phyloP scores from a whole-genome alignment of 64 coral and sea anemone species.

The Actinia equina region DNA sequence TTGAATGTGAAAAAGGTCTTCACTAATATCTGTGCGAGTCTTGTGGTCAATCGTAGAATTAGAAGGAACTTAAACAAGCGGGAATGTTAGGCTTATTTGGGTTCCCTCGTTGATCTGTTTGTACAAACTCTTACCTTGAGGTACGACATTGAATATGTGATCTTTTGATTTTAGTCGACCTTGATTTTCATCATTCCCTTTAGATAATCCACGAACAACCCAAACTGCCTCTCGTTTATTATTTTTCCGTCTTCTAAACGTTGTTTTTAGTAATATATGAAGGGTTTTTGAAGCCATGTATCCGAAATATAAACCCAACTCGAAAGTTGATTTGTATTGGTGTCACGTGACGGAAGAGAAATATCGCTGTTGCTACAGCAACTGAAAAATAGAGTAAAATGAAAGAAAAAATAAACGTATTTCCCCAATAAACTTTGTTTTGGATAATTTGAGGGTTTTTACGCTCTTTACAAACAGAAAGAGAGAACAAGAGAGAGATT shows the following conservation, averaged over 20 bases:
- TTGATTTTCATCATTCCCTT: background rate
- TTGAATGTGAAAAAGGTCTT: background rate
- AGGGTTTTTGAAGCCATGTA: background rate
- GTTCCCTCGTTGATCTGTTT: background rate
- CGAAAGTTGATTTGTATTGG: background rate
- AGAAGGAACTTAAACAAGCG: background rate
- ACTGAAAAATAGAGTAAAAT: background rate
- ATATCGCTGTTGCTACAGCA: background rate
- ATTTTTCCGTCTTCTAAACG: background rate
- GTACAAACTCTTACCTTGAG: background rate
- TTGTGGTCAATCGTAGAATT: background rate
- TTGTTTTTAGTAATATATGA: background rate
- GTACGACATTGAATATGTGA: background rate
- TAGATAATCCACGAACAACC: background rate
- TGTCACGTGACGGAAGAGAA: conserved; percentile 2
- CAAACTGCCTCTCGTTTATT: background rate
- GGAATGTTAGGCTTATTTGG: background rate
- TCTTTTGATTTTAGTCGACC: background rate
- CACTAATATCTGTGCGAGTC: background rate
- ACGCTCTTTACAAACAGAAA: background rate
- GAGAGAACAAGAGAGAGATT: background rate
- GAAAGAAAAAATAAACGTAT: background rate
- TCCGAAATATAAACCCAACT: background rate
- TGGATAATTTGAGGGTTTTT: background rate
- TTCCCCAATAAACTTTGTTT: background rate